A percentile compares a stretch with the other conserved stretches of the same genome.
Evolutionary conservation across 2,113 vertebrate genomes (phyloP).

Genomic region (Rana temporaria): DNA sequence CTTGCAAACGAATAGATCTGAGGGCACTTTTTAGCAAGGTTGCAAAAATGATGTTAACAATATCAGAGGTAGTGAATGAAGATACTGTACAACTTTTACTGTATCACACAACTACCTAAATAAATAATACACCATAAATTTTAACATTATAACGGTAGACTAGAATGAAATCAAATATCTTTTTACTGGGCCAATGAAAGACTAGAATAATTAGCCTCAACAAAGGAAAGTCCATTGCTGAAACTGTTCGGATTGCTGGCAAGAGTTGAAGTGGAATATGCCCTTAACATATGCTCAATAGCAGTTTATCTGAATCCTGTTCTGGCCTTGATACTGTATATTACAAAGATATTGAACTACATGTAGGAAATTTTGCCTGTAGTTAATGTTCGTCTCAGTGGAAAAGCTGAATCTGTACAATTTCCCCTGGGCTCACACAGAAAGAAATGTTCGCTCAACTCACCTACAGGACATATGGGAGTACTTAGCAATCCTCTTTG

Average conservation of each 20-base stretch:
- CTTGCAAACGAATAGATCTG: no score
- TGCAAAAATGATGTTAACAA: no score
- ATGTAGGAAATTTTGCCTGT: slow-evolving; percentile 30
- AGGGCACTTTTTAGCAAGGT: no score
- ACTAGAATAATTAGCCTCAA: not conserved
- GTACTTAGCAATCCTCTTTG: slow-evolving; percentile 16
- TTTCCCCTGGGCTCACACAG: slow-evolving; percentile 33
- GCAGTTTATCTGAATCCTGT: slow-evolving; percentile 25
- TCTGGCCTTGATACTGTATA: no score
- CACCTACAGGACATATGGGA: slow-evolving; percentile 42
- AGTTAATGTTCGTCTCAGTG: slow-evolving; percentile 38
- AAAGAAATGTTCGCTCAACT: slow-evolving; percentile 50
- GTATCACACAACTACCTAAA: no score
- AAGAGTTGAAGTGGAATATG: not conserved
- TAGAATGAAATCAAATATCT: no score
- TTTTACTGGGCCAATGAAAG: no score
- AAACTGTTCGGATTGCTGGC: not conserved
- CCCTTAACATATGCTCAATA: slow-evolving; percentile 5
- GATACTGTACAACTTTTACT: no score
- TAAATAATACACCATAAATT: no score
- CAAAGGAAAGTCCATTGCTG: slow-evolving; percentile 17
- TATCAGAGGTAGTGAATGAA: no score
- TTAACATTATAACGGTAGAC: no score
- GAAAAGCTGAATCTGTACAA: slow-evolving; percentile 19
- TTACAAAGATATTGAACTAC: slow-evolving; percentile 19